Evolutionary conservation across 1,140 invertebrate species (phyloP), one percentile per base, ranked within the genome.

Genomic region (Sitodiplosis mosellana): DNA sequence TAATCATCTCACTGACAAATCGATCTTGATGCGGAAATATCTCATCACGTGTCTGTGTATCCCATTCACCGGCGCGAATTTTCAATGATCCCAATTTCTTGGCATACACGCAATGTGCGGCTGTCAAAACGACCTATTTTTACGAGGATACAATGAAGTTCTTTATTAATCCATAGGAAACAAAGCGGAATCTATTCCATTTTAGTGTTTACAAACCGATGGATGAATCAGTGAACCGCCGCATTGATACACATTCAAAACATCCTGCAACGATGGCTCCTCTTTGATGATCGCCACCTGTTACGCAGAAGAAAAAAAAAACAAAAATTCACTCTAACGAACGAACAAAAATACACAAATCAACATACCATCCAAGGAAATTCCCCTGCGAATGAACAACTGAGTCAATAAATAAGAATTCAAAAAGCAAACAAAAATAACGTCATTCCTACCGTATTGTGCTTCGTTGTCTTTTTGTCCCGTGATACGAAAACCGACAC

Each of bases 361-460:
- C n/a, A n/a, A n/a, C n/a, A n/a, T 0, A 80, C 75, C 80, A 82
- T 83, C 81, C 81, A 85, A 0, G 81, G 80, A 59, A 83, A 84
- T 43, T 43, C 41, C 17, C 41, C 41, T 43, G 3, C n/a, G n/a
- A n/a, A n/a, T n/a, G n/a, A n/a, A n/a, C n/a, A n/a, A n/a, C n/a
- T n/a, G n/a, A n/a, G n/a, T n/a, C n/a, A n/a, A n/a, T n/a, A n/a
- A n/a, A n/a, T 43, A 43, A 43, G 18, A 43, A 14, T 38, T 43
- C 18, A 18, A n/a, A 20, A 18, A 19, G 41, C 2, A 20, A 18
- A 18, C n/a, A 43, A n/a, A 41, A 41, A 41, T 6, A 18, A n/a
- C 18, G 8, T 36, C 34, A n/a, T 10, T n/a, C 59, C 85, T 81
- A 2, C 71, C 60, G 27, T 38, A 49, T 54, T 80, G 73, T 0